These are phyloP conservation scores for Trinectes maculatus DNA, from an alignment of 2,113 vertebrate genomes.

Conservation along the genomic window DNA sequence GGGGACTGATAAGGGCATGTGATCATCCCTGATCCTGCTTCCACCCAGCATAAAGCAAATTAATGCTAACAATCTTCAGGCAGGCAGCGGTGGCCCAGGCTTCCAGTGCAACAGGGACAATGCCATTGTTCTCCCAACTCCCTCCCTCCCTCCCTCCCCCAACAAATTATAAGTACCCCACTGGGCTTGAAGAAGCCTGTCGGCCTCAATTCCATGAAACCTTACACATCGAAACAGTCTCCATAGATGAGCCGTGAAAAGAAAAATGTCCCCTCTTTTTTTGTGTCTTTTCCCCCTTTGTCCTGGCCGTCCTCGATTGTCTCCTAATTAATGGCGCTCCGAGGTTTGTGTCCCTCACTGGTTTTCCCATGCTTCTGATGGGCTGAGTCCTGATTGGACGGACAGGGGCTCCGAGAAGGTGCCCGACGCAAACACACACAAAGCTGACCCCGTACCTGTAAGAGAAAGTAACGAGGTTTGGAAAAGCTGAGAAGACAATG, in stretches of 20 bases:
- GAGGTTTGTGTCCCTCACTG: constrained; percentile 60
- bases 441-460: constrained; percentile 39
- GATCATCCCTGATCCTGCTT: constrained; percentile 70
- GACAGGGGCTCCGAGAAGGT: constrained; percentile 59
- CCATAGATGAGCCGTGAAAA: constrained; percentile 64
- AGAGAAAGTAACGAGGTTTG: constrained; percentile 29
- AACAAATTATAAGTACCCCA: constrained; percentile 79
- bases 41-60: constrained; percentile 75
- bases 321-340: constrained; percentile 72
- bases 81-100: constrained; percentile 42
- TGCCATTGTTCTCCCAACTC: constrained; percentile 71
- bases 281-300: constrained; percentile 63
- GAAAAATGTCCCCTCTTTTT: constrained; percentile 71
- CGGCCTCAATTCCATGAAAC: constrained; percentile 69
- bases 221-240: constrained; percentile 68
- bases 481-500: constrained; percentile 29
- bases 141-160: constrained; percentile 64
- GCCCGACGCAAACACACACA: constrained; percentile 49
- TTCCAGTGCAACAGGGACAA: constrained; percentile 62
- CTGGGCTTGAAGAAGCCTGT: constrained; percentile 73
- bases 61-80: constrained; percentile 69
- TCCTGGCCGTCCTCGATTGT: constrained; percentile 61
- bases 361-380: constrained; percentile 69
- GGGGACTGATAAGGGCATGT: constrained; percentile 72
- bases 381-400: constrained; percentile 48